Evolutionary conservation across 2,797 vertebrate species (phyloP).

Genomic region (Morelia viridis): DNA sequence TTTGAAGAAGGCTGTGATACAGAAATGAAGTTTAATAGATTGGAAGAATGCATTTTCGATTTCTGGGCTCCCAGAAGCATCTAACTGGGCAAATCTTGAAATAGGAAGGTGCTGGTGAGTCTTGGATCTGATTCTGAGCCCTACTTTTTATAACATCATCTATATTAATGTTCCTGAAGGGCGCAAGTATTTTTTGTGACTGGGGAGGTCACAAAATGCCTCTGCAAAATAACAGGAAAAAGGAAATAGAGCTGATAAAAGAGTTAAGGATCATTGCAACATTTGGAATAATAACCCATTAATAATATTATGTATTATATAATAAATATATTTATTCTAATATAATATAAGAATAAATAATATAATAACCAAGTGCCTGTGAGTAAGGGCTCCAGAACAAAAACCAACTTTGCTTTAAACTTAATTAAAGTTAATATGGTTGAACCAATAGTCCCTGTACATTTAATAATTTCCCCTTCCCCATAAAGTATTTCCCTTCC

Average conservation of each 20-base stretch:
- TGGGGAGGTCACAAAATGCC: no score
- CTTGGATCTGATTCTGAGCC: background rate
- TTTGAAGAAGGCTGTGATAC: background rate
- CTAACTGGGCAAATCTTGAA: background rate
- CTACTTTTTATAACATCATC: background rate
- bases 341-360: no score
- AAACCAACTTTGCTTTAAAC: no score
- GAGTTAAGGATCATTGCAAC: no score
- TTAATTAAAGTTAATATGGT: no score
- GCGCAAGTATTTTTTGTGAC: background rate
- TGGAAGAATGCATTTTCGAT: background rate
- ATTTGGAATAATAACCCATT: background rate
- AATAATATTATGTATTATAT: no score
- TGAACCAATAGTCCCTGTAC: no score
- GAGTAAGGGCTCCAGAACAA: no score
- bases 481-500: background rate
- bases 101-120: background rate
- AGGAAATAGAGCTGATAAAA: background rate
- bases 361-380: background rate
- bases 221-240: background rate
- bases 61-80: background rate
- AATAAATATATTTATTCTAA: no score
- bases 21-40: background rate
- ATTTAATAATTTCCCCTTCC: no score
- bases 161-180: background rate